Conservation (phyloP, 2,797 vertebrate genomes). For the Acrossocheilus fasciatus region DNA sequence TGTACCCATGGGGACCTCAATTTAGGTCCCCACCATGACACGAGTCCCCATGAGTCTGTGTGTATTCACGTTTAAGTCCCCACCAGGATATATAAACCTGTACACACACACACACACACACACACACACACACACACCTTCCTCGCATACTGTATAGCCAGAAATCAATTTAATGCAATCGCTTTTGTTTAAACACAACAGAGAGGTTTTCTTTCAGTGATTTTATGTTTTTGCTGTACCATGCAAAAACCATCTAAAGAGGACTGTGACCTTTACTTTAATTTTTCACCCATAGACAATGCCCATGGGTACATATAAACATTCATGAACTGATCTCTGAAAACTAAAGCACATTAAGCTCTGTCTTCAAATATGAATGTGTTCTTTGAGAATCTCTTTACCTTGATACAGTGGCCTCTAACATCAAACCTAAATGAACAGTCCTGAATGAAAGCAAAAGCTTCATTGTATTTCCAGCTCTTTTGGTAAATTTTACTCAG, state of each 20-base stretch:
- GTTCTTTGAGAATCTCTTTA: background rate
- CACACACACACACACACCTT: conserved; percentile 57
- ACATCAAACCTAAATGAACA: background rate
- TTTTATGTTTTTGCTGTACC: background rate
- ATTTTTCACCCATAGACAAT: background rate
- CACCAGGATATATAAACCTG: too few species aligned
- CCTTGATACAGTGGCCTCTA: background rate
- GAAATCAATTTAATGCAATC: background rate
- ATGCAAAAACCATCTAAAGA: background rate
- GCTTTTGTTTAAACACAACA: background rate
- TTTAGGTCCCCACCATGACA: too few species aligned
- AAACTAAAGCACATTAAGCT: conserved; percentile 8
- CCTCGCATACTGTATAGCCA: background rate
- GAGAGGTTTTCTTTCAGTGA: background rate
- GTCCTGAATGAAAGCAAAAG: background rate
- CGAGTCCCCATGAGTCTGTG: too few species aligned
- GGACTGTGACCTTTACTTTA: background rate
- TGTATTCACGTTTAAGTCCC: too few species aligned
- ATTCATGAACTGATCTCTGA: background rate
- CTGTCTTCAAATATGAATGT: background rate
- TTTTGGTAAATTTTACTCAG: conserved; percentile 19
- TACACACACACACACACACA: background rate
- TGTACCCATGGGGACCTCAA: too few species aligned
- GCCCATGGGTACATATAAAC: background rate
- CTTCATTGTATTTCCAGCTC: background rate